phyloP scores from a whole-genome alignment of 2,113 vertebrate species.

The Cyprinodon tularosa region DNA sequence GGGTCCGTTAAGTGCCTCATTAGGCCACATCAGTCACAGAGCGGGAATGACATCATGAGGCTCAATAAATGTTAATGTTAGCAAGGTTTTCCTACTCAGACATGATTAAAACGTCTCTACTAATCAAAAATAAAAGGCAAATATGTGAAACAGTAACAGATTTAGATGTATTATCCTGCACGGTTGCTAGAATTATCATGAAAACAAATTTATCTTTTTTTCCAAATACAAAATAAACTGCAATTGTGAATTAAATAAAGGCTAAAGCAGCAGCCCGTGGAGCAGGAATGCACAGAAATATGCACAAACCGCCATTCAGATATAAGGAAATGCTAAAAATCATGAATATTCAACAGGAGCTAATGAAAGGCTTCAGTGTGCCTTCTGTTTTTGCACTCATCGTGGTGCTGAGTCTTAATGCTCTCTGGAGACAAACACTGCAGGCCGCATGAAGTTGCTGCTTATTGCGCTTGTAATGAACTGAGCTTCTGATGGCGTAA shows the following conservation, averaged over 20 bases:
- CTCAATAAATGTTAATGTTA: neutral
- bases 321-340: constrained; percentile 1
- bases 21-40: neutral
- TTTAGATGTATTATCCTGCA: neutral
- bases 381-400: constrained; percentile 2
- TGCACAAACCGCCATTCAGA: neutral
- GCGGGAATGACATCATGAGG: neutral
- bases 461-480: constrained; percentile 17
- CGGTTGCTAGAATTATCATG: no score
- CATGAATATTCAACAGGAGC: constrained; percentile 12
- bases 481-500: constrained; percentile 22
- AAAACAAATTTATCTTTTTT: no score
- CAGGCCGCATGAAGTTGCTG: neutral
- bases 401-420: neutral
- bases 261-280: constrained; percentile 13
- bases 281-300: constrained; percentile 46
- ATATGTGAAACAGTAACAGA: neutral
- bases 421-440: neutral
- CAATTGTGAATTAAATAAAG: constrained; percentile 21
- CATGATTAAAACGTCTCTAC: neutral
- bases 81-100: neutral
- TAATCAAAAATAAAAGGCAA: neutral
- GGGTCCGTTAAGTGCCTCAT: neutral
- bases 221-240: neutral
- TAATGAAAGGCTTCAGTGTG: constrained; percentile 21